A percentile compares a stretch with the other conserved stretches of the same genome.
These are phyloP conservation scores for Crotalus helleri DNA, from an alignment of 2,113 vertebrate species.

Conservation along the genomic window DNA sequence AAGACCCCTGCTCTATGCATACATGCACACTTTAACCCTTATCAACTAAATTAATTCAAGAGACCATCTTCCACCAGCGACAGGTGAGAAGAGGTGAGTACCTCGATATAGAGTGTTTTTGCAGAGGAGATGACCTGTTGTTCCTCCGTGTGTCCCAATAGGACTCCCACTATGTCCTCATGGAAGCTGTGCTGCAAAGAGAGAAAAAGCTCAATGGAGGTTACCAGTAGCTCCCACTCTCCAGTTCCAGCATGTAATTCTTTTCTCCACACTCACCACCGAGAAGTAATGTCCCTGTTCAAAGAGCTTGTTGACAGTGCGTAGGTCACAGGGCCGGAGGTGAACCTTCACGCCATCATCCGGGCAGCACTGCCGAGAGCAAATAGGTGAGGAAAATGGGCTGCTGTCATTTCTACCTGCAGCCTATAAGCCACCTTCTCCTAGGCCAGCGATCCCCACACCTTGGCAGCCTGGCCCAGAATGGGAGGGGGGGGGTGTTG, in stretches of 20 bases:
- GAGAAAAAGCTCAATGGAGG: background rate
- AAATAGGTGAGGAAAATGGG: background rate
- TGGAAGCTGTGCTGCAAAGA: constrained; percentile 65
- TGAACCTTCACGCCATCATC: constrained; percentile 62
- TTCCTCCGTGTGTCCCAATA: constrained; percentile 55
- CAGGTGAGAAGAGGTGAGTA: background rate
- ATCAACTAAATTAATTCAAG: background rate
- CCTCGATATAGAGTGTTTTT: constrained; percentile 19
- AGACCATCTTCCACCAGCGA: background rate
- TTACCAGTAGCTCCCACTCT: background rate
- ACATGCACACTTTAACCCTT: too few species aligned
- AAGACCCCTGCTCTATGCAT: background rate
- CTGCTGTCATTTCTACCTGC: background rate
- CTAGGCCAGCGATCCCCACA: too few species aligned
- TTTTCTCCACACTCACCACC: constrained; percentile 72
- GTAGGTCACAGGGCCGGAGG: constrained; percentile 76
- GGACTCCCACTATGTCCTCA: constrained; percentile 60
- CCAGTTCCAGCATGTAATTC: background rate
- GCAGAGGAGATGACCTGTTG: constrained; percentile 20
- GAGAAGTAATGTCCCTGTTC: constrained; percentile 84
- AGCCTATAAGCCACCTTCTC: background rate
- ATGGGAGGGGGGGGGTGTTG: too few species aligned
- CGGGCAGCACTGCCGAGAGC: constrained; percentile 68
- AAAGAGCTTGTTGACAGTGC: constrained; percentile 80
- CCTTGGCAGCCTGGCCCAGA: too few species aligned